These are phyloP conservation scores for Henricia sp. DNA, from an alignment of 53 echinoderm and acorn worm species.

Conservation along the genomic window DNA sequence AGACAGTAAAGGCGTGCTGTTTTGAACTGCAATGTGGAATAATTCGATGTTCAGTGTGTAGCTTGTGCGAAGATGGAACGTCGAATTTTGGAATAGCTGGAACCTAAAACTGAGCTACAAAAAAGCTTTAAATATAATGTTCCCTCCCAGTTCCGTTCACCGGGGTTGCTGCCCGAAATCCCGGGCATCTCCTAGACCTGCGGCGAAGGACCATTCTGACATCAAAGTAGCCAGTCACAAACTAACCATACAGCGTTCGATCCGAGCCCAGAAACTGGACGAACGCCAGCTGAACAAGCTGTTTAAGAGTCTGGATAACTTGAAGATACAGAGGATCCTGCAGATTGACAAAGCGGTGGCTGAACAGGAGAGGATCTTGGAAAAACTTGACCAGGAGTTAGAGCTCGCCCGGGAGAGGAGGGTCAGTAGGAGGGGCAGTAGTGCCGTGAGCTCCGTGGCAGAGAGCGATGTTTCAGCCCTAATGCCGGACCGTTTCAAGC, in stretches of 20 bases:
- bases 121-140: conserved; percentile 11
- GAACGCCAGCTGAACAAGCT: conserved; percentile 87
- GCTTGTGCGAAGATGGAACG: too few relatives aligned
- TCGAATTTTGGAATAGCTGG: too few relatives aligned
- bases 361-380: conserved; percentile 79
- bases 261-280: conserved; percentile 83
- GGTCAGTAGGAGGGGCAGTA: not conserved
- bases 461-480: conserved; percentile 9
- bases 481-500: conserved; percentile 35
- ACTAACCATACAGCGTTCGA: conserved; percentile 80
- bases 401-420: conserved; percentile 49
- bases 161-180: conserved; percentile 8
- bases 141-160: not conserved
- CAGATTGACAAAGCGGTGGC: conserved; percentile 93
- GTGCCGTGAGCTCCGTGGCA: not conserved
- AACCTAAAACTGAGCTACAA: not conserved
- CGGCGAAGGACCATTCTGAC: conserved; percentile 35
- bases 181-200: conserved; percentile 4
- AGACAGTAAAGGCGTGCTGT: too few relatives aligned
- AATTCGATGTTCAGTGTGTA: too few relatives aligned
- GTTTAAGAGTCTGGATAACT: conserved; percentile 78
- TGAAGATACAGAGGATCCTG: conserved; percentile 67
- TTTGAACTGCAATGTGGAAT: too few relatives aligned
- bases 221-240: conserved; percentile 85
- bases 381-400: conserved; percentile 67